Evolutionary conservation across 2,888 invertebrate genomes (phyloP), one percentile per base, ranked within the genome.

Genomic region (Thumatha senex): DNA sequence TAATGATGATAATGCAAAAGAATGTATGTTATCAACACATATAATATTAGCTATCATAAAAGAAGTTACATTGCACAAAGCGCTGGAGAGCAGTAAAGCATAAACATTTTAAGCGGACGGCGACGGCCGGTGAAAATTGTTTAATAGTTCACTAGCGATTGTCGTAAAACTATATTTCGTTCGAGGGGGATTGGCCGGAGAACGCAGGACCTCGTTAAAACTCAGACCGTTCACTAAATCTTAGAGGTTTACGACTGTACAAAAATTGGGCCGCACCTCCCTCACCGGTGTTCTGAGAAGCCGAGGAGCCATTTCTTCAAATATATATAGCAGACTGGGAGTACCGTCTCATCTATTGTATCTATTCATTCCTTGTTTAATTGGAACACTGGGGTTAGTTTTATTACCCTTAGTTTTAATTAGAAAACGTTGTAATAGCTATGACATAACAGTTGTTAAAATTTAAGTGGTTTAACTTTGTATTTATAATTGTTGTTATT

Each of bases 211-310:
- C 81, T 86, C 86, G 87, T 86, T 87, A 86, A 86, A 87, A 86
- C 84, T 85, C 78, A 69, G 78, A 74, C 78, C 84, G 79, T 82
- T 80, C 86, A 80, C 74, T 89, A 88, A 87, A 88, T 88, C 88
- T 88, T 87, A 74, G 67, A 79, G 84, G 82, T 87, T 88, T 88
- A 88, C 83, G 87, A 82, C 82, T 84, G 76, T 76, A 83, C 85
- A 86, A 86, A 86, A 87, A 85, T 86, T 84, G 83, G 82, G 79
- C 67, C 56, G 51, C 30, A 36, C 45, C 52, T 33, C 35, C 54
- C 58, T 51, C 50, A 41, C 49, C 49, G 39, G 33, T 5, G 36
- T 18, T 12, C 43, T 33, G 43, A 10, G 38, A 39, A 31, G 31
- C 31, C 11, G 38, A 60, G 39, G 40, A 36, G 12, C 31, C 41